A percentile compares a stretch with the other conserved stretches of the same genome.
Evolutionary conservation across 2,113 vertebrate species (phyloP).

Genomic region (Misgurnus mizolepis): DNA sequence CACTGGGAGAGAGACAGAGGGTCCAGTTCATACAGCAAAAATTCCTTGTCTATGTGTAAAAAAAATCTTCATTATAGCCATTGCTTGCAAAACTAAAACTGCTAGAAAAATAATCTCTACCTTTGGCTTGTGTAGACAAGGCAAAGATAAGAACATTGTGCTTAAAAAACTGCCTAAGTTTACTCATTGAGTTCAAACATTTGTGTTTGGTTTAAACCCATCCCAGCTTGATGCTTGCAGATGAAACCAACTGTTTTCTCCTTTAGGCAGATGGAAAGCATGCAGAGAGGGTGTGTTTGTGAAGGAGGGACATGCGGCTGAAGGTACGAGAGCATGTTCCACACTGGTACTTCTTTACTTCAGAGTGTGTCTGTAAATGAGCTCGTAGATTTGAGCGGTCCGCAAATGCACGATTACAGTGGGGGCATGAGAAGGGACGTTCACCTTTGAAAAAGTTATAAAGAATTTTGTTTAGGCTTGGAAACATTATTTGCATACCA

Average conservation of each 20-base stretch:
- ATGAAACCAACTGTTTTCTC: neutral
- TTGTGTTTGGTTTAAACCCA: neutral
- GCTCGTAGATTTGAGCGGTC: conserved; percentile 97
- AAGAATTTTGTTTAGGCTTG: conserved; percentile 42
- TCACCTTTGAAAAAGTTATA: conserved; percentile 77
- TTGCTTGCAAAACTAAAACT: neutral
- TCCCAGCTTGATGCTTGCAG: neutral
- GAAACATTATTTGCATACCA: too few relatives aligned
- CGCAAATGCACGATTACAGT: conserved; percentile 93
- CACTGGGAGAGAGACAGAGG: conserved; percentile 68
- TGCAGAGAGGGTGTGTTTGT: conserved; percentile 89
- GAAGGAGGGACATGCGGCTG: conserved; percentile 96
- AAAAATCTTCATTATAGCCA: neutral
- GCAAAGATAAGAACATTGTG: conserved; percentile 41
- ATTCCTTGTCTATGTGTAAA: conserved; percentile 14
- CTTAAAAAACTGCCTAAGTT: neutral
- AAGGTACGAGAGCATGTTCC: conserved; percentile 91
- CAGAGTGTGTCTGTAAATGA: conserved; percentile 96
- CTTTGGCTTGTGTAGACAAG: conserved; percentile 17
- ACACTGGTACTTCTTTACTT: conserved; percentile 98
- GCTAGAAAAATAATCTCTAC: neutral
- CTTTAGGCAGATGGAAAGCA: conserved; percentile 81
- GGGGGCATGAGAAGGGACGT: conserved; percentile 93
- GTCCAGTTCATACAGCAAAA: conserved; percentile 25
- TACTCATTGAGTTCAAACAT: neutral